Evolutionary conservation across 2,888 invertebrate genomes (phyloP).

Genomic region (Icerya purchasi): DNA sequence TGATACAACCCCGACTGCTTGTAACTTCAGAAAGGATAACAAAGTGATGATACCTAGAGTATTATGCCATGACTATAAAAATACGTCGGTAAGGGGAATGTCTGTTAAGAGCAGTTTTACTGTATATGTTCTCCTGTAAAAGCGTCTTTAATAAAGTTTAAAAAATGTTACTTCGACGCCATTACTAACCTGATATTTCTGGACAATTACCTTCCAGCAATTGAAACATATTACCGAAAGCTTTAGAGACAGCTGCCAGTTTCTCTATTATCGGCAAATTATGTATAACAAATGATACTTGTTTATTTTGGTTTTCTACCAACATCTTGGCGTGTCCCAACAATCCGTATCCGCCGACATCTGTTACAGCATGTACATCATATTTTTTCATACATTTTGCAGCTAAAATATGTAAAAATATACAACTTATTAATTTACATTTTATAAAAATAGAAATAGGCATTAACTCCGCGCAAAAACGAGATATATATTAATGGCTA

Average conservation of each 20-base stretch:
- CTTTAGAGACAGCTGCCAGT: neutral
- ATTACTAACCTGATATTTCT: neutral
- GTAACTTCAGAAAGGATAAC: too few relatives aligned
- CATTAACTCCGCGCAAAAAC: too few relatives aligned
- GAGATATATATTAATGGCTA: too few relatives aligned
- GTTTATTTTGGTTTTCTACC: neutral
- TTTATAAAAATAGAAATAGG: too few relatives aligned
- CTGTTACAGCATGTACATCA: neutral
- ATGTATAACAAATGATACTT: neutral
- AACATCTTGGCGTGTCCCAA: neutral
- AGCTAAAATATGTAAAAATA: neutral
- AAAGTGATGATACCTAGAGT: too few relatives aligned
- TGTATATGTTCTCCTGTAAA: too few relatives aligned
- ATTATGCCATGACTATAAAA: too few relatives aligned
- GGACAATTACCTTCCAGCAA: neutral
- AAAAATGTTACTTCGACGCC: neutral
- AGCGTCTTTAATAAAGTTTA: too few relatives aligned
- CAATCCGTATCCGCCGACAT: neutral
- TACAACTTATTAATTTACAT: too few relatives aligned
- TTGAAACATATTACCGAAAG: neutral
- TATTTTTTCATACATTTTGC: neutral
- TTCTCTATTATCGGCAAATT: neutral
- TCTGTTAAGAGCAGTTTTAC: too few relatives aligned
- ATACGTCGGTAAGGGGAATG: too few relatives aligned
- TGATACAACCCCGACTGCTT: too few relatives aligned